phyloP scores from a whole-genome alignment of 2,797 vertebrate genomes.

The Rhabdophis nuchalis region DNA sequence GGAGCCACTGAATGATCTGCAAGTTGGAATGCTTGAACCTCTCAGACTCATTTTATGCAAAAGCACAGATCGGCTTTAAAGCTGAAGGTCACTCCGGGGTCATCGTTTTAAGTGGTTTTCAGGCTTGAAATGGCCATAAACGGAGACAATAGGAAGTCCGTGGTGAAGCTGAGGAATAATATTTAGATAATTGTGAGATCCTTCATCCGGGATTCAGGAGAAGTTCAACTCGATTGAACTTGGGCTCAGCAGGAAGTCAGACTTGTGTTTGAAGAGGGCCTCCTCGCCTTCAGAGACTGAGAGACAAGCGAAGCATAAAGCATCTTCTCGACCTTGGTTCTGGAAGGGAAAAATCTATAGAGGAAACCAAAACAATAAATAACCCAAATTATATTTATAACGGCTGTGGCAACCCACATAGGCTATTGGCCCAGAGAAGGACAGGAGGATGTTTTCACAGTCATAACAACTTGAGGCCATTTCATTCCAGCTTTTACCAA shows the following conservation, averaged over 20 bases:
- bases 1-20: not conserved
- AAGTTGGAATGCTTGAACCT: not conserved
- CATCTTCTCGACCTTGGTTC: conserved; percentile 69
- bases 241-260: conserved; percentile 58
- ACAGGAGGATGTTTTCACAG: conserved; percentile 47
- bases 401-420: conserved; percentile 33
- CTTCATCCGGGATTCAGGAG: conserved; percentile 62
- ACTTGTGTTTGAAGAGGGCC: conserved; percentile 57
- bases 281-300: conserved; percentile 57
- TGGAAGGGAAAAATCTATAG: conserved; percentile 55
- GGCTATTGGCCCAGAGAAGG: conserved; percentile 47
- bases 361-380: conserved; percentile 65
- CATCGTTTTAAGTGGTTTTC: conserved; percentile 64
- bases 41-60: not conserved
- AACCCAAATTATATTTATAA: conserved; percentile 65
- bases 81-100: conserved; percentile 61
- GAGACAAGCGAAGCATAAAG: conserved; percentile 46
- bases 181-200: conserved; percentile 73
- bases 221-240: conserved; percentile 68
- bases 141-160: conserved; percentile 71
- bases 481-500: conserved; percentile 49
- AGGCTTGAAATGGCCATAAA: conserved; percentile 64
- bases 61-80: not conserved
- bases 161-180: conserved; percentile 71
- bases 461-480: conserved; percentile 55